Base-by-base conservation (phyloP, 2,797 vertebrate genomes). In the Pangasius djambal region DNA sequence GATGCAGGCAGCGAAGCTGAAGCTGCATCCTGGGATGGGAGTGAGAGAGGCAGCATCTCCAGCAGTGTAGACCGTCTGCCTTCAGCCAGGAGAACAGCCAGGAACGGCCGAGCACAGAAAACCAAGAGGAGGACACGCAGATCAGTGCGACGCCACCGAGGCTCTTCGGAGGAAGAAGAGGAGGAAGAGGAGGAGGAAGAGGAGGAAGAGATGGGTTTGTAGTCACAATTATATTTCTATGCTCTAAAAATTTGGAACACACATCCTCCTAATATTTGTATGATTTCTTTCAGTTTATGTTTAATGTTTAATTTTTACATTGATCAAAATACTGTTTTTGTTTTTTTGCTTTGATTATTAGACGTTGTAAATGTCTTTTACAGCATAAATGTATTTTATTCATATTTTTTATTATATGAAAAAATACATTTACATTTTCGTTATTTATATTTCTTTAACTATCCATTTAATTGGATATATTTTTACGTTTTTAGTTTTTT, bases 1-100 rank as follows among this genome's bases (percentile, higher is more conserved):
- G 98, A 97, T 0, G 95, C 96, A 7, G 97, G 97, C 0, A 98
- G 97, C 0, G 98, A 98, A 1, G 98, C 96, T 37, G 98, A 98
- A 0, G 96, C 91, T 0, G 96, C 94, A 0, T 97, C 96, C 3
- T 95, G 96, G 0, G 96, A 97, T 1, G 97, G 96, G 91, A 98
- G 97, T 0, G 97, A 98, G 3, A 94, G 94, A 0, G 97, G 96
- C 83, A 97, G 98, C 93, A 94, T 94, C 0, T 95, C 96, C 82
- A 95, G 96, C 8, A 95, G 95, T 3, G 86, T 95, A 0, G 95
- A 95, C 63, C 87, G 74, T 63, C 91, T 94, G 82, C 95, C 96
- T 72, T 92, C 94, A 78, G 95, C 95, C 85, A 95, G 95, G 4
- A 95, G 95, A 25, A 89, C 95, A 0, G 94, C 96, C 83, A 93